phyloP scores from a whole-genome alignment of 2,113 vertebrate species.

The Syngnathus scovelli region DNA sequence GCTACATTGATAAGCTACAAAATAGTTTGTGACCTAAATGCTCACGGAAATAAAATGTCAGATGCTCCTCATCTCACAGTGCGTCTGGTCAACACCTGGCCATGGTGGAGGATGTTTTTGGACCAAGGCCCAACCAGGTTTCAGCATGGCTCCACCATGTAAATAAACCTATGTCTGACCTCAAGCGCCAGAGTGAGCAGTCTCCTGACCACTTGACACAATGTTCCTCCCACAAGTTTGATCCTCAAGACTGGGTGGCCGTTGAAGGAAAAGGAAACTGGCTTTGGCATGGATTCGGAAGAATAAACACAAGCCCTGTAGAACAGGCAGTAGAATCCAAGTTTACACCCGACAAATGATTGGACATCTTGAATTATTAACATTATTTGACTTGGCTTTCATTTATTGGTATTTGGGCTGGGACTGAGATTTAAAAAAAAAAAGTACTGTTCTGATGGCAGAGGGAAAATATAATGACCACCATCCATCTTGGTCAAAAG shows the following conservation, averaged over 20 bases:
- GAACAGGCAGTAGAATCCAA: neutral
- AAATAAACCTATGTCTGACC: conserved; percentile 70
- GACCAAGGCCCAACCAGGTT: conserved; percentile 44
- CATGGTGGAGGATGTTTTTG: conserved; percentile 56
- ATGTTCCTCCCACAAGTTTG: conserved; percentile 37
- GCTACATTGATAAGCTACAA: conserved; percentile 18
- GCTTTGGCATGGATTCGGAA: conserved; percentile 1
- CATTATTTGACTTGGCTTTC: conserved; percentile 5
- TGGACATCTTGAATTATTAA: conserved; percentile 10
- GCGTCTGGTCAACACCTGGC: conserved; percentile 60
- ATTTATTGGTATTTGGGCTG: conserved; percentile 6
- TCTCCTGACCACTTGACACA: conserved; percentile 44
- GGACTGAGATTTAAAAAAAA: conserved; percentile 3
- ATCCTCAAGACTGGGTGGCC: conserved; percentile 53
- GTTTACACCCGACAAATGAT: conserved; percentile 8
- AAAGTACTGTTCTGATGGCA: too few relatives aligned
- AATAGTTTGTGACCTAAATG: conserved; percentile 20
- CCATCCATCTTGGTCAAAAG: too few relatives aligned
- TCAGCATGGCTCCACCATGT: conserved; percentile 28
- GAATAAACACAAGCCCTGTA: conserved; percentile 28
- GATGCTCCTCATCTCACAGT: conserved; percentile 15
- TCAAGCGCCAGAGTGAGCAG: conserved; percentile 49
- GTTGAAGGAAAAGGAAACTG: conserved; percentile 16
- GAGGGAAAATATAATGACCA: too few relatives aligned
- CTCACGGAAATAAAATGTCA: conserved; percentile 27